Base-by-base conservation (phyloP, 2,888 invertebrate species). In the Rhorus exstirpatorius region DNA sequence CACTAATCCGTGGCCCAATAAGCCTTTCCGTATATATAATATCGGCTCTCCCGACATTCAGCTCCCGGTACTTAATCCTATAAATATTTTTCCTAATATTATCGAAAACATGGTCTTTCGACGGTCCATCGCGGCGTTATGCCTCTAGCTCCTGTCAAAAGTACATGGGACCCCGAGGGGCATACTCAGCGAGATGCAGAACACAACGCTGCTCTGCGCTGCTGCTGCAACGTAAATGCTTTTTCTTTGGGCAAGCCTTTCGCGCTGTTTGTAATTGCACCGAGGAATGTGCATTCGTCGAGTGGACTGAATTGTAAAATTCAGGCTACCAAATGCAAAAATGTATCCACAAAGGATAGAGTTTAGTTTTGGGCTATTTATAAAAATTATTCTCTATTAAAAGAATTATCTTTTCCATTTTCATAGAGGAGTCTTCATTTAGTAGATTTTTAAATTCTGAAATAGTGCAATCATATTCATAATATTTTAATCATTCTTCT, bases 1-100 rank as follows among this genome's bases (percentile, higher is more conserved):
- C 58, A 58, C 63, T 79, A 83, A 80, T 79, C 76, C 75, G 17
- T 35, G 46, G 78, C 41, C 63, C 63, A 77, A 79, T 74, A 60
- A 65, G 60, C 41, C 79, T 80, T 61, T 61, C 46, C 65, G 21
- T 35, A 51, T 31, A 61, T 67, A 72, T 51, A 51, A 65, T 72
- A 60, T 74, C 35, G 35, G 35, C 63, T 58, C 58, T 63, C 24
- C 14, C 14, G 51, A 35, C 44, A 67, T 63, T 76, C 80, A 71
- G n/a, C 78, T 68, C 68, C 70, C 67, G 68, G 41, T 21, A 61
- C n/a, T 68, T 87, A 91, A 91, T 92, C 90, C 90, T 88, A 89
- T 91, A 90, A 92, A 92, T 91, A 92, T 92, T 92, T 91, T 91
- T 89, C 86, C 86, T 83, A 80, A 89, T 89, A 89, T 91, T 91